Evolutionary conservation across 2,113 vertebrate genomes (phyloP).

Genomic region (Jacana jacana): DNA sequence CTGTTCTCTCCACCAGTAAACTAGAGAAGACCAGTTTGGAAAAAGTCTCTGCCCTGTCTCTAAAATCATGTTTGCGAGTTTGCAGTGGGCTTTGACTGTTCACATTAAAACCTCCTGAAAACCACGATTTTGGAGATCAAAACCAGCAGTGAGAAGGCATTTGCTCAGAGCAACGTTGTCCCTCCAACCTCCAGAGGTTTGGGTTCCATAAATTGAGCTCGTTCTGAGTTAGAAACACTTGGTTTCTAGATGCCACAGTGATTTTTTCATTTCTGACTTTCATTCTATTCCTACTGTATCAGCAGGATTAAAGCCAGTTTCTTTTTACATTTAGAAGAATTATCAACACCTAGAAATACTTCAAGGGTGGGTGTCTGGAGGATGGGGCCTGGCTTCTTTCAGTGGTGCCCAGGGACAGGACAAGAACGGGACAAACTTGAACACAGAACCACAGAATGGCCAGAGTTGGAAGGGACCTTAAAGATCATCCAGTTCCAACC

Average conservation of each 20-base stretch:
- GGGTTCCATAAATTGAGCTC: not conserved
- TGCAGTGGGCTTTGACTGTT: not conserved
- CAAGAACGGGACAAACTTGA: too few relatives aligned
- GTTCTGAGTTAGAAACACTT: not conserved
- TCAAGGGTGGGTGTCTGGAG: too few relatives aligned
- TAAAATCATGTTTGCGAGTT: not conserved
- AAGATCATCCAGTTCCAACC: too few relatives aligned
- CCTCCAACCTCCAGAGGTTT: not conserved
- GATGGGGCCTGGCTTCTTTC: too few relatives aligned
- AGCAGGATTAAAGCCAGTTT: not conserved
- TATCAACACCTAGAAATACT: too few relatives aligned
- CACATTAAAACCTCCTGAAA: not conserved
- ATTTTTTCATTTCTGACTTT: not conserved
- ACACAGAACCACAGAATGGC: too few relatives aligned
- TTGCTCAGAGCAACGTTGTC: not conserved
- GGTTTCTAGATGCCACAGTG: not conserved
- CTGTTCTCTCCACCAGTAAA: constrained; percentile 28
- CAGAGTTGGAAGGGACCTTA: too few relatives aligned
- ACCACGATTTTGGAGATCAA: not conserved
- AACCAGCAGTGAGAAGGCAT: not conserved
- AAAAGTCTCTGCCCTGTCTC: not conserved
- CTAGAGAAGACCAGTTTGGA: not conserved
- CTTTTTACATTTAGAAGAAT: not conserved
- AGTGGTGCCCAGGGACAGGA: too few relatives aligned
- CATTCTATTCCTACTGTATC: not conserved